A percentile compares a stretch with the other conserved stretches of the same genome.
Conservation (phyloP, 2,113 vertebrate genomes). For the Collichthys lucidus region DNA sequence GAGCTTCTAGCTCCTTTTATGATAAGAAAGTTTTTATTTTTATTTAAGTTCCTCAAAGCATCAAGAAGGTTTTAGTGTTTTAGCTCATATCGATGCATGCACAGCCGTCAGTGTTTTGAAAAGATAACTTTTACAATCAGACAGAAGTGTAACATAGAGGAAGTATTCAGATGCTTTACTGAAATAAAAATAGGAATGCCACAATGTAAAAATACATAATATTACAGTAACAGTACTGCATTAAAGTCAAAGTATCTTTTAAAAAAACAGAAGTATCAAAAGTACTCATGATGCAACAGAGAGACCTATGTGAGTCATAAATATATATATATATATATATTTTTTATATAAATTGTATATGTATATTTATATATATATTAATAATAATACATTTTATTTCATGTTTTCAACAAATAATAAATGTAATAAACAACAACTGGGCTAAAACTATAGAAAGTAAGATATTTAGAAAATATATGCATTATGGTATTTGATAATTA, state of each 20-base stretch:
- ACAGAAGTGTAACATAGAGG: not conserved
- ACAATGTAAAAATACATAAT: not conserved
- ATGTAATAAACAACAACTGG: too few species aligned
- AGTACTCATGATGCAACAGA: not conserved
- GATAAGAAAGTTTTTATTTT: too few species aligned
- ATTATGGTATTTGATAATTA: not conserved
- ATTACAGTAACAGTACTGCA: not conserved
- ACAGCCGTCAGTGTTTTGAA: not conserved
- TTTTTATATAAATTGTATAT: not conserved
- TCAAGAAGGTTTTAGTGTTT: not conserved
- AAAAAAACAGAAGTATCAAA: not conserved
- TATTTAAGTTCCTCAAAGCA: not conserved
- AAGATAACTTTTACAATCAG: not conserved
- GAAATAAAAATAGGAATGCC: not conserved
- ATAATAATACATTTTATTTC: too few species aligned
- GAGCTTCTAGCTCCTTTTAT: too few species aligned
- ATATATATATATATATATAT: not conserved
- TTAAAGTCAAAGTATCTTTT: not conserved
- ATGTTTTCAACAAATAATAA: too few species aligned
- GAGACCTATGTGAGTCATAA: not conserved
- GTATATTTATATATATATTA: too few species aligned
- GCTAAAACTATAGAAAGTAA: too few species aligned
- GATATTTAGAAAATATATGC: too few species aligned
- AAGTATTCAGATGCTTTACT: not conserved
- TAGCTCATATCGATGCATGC: too few species aligned